Evolutionary conservation across 2,113 vertebrate species (phyloP), one percentile per base, ranked within the genome.

Genomic region (Bothrops jararaca): DNA sequence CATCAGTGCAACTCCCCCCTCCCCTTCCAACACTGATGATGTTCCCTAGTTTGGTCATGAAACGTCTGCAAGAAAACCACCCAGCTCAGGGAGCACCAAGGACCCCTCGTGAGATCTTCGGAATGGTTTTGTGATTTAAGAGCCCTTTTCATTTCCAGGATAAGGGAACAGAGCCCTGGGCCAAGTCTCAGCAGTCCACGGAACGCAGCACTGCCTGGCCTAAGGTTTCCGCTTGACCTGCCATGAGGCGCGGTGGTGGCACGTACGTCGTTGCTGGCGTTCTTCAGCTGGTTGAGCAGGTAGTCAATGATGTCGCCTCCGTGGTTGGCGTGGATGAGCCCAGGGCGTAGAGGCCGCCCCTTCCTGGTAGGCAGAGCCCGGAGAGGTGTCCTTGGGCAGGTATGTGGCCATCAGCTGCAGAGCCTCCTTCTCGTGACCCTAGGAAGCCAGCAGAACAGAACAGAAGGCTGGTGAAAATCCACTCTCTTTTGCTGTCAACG

Each of bases 221-320:
- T 13, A 2, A 12, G 22, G 7, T 5, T 45, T 45, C 45, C 7
- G 9, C 6, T 11, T 24, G 5, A 2, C 39, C n/a, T 23, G 22
- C 2, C 42, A 34, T 18, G 13, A 3, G 11, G n/a, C 1, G 26
- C 53, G n/a, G 60, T 1, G 9, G 23, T n/a, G 48, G 48, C 69
- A 97, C 99, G 94, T 96, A 99, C 99, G 95, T 99, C 99, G 91
- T 99, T 99, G 97, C 99, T 99, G 95, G 99, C 99, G 39, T 99
- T 99, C 97, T 99, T 99, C 64, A 99, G 98, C 95, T 99, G 99
- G 96, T 98, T 98, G 93, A 99, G 98, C 92, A 99, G 97, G 95
- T 99, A 99, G 97, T 99, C 99, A 42, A 99, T 99, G 95, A 99
- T 99, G 96, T 99, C 99, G 0, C 99, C 99, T 0, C 99, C 99